These are phyloP conservation scores for Pseudorhombus dupliciocellatus DNA, from an alignment of 2,113 vertebrate species.

Conservation along the genomic window DNA sequence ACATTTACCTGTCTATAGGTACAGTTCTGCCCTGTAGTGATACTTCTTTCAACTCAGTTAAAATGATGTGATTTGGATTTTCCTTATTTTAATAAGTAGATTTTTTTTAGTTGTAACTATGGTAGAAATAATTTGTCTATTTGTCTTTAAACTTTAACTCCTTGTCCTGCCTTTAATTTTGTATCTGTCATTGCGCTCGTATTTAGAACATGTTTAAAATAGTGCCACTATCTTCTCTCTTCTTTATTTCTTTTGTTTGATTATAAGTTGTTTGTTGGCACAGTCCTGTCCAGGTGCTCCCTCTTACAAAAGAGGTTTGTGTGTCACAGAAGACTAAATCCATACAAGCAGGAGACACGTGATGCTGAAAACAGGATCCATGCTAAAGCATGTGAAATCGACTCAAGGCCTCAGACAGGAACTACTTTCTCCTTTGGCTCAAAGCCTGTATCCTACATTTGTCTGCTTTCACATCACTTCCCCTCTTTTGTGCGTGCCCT, in stretches of 20 bases:
- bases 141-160: constrained; percentile 8
- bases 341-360: constrained; percentile 7
- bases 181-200: background rate
- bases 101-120: background rate
- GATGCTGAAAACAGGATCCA: constrained; percentile 4
- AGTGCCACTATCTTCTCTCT: too few relatives aligned
- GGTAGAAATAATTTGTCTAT: constrained; percentile 8
- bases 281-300: background rate
- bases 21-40: background rate
- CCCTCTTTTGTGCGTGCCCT: constrained; percentile 28
- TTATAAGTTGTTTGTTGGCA: constrained; percentile 10
- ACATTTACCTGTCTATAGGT: constrained; percentile 59
- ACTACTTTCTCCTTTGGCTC: constrained; percentile 57
- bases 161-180: background rate
- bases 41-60: background rate
- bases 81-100: background rate
- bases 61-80: background rate
- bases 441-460: constrained; percentile 25
- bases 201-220: background rate
- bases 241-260: background rate
- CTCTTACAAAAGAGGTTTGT: constrained; percentile 8
- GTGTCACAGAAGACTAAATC: constrained; percentile 26
- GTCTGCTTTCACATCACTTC: constrained; percentile 17
- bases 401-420: constrained; percentile 24
- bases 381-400: constrained; percentile 4